A percentile compares a stretch with the other conserved stretches of the same genome.
Evolutionary conservation across 2,797 vertebrate species (phyloP).

Genomic region (Gallirallus australis): DNA sequence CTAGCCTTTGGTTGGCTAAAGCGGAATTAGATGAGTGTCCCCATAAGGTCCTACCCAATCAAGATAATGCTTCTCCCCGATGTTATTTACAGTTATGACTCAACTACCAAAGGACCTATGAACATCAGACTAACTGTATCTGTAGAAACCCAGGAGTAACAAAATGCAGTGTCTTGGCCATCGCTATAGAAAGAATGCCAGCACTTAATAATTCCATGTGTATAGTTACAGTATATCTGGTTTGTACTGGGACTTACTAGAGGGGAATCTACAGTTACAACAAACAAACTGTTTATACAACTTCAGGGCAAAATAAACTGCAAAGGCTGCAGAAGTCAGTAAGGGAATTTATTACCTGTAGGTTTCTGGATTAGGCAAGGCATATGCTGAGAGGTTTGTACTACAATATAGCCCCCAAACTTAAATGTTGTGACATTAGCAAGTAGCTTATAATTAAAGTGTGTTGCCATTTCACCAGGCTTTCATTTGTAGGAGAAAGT

Average conservation of each 20-base stretch:
- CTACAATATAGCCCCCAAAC: constrained; percentile 63
- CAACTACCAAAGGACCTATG: neutral
- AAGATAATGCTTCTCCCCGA: neutral
- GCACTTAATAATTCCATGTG: neutral
- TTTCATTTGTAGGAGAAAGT: constrained; percentile 85
- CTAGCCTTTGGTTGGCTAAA: neutral
- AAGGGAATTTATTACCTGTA: constrained; percentile 19
- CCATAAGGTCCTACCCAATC: neutral
- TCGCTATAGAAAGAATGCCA: neutral
- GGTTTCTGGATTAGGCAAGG: constrained; percentile 38
- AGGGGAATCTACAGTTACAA: neutral
- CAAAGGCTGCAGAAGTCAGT: neutral
- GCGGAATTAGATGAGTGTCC: neutral
- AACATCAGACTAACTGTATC: neutral
- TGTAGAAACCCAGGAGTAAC: neutral
- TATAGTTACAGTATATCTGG: neutral
- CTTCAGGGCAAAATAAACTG: neutral
- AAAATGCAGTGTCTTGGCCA: neutral
- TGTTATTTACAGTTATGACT: neutral
- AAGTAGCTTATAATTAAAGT: constrained; percentile 83
- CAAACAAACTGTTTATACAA: neutral
- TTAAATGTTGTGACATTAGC: constrained; percentile 83
- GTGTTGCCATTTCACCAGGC: constrained; percentile 81
- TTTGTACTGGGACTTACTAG: neutral
- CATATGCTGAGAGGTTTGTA: constrained; percentile 27